Percentiles rank a stretch among this genome's conserved stretches.
phyloP scores from a whole-genome alignment of 2,797 vertebrate species.

The Simalia tracyae region DNA sequence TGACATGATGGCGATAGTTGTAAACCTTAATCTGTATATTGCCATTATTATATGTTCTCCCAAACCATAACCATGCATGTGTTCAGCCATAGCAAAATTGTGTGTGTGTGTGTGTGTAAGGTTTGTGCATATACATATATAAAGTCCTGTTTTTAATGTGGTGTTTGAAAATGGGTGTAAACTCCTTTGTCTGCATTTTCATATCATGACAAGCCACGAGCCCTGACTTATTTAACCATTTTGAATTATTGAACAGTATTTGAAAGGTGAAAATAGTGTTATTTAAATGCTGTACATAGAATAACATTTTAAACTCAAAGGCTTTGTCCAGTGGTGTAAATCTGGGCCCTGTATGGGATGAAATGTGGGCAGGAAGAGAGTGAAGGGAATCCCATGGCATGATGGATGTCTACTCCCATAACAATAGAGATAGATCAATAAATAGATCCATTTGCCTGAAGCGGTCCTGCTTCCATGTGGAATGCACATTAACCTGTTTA shows the following conservation, averaged over 20 bases:
- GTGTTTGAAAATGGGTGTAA: background rate
- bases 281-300: background rate
- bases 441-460: background rate
- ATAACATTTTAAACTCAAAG: background rate
- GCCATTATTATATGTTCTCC: too few species aligned
- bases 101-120: accelerated
- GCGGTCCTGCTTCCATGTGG: background rate
- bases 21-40: background rate
- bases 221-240: background rate
- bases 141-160: background rate
- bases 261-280: background rate
- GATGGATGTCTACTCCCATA: background rate
- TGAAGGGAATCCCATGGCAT: background rate
- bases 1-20: background rate
- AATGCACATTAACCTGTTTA: background rate
- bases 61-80: background rate
- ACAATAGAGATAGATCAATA: background rate
- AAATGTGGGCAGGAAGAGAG: background rate
- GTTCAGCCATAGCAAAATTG: background rate
- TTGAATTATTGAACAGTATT: background rate
- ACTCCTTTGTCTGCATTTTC: background rate
- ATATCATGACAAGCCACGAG: background rate
- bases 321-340: background rate
- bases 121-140: accelerated
- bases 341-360: background rate